phyloP scores from a whole-genome alignment of 64 coral and sea anemone genomes.

The Stichodactyla mertensii region DNA sequence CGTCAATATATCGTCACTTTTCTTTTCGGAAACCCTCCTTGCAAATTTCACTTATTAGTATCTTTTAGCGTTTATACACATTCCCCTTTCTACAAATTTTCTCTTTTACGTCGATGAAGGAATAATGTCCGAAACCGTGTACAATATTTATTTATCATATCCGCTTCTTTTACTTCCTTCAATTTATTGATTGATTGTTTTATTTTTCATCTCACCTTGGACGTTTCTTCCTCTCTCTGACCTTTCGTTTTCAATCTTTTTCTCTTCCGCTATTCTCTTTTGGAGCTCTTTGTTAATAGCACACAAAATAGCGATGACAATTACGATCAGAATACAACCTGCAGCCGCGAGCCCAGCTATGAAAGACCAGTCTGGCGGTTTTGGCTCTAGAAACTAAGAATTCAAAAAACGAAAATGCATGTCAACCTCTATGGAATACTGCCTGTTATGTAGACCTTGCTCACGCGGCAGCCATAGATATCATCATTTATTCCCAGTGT shows the following conservation, averaged over 20 bases:
- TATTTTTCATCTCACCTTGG: background rate
- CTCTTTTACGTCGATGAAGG: no score
- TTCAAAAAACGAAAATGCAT: background rate
- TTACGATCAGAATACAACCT: background rate
- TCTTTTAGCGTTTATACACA: no score
- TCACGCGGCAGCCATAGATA: no score
- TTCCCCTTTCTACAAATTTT: no score
- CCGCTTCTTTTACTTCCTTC: background rate
- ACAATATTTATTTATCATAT: no score
- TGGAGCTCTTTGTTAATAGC: background rate
- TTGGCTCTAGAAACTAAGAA: constrained; percentile 17
- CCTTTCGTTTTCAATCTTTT: background rate
- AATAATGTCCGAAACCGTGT: no score
- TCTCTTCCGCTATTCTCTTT: constrained; percentile 9
- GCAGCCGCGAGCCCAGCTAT: constrained; percentile 22
- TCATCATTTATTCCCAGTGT: no score
- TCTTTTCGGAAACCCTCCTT: no score
- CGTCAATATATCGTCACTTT: no score
- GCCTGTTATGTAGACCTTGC: no score
- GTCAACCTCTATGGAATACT: no score
- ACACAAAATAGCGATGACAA: constrained; percentile 5
- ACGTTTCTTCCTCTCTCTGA: background rate
- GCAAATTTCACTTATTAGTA: no score
- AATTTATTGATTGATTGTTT: background rate
- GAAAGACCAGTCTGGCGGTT: constrained; percentile 36